Percentiles rank a stretch among this genome's conserved stretches.
Evolutionary conservation across 2,797 vertebrate genomes (phyloP).

Genomic region (Scyliorhinus canicula): DNA sequence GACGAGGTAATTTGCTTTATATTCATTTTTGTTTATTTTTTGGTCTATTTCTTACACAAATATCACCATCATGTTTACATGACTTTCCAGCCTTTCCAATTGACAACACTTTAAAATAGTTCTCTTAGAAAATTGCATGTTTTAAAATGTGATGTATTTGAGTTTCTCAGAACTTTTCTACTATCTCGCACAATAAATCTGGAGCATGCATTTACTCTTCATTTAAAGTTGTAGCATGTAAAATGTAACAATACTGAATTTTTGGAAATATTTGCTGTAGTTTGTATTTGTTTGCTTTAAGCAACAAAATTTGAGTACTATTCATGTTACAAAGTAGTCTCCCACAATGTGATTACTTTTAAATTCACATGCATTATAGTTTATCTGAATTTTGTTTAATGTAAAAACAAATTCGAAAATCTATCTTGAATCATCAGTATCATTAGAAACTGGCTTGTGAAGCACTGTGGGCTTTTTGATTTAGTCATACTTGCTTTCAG

Average conservation of each 20-base stretch:
- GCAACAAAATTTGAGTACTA: not conserved
- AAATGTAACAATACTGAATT: not conserved
- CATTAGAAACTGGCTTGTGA: not conserved
- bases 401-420: not conserved
- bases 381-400: not conserved
- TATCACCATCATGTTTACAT: not conserved
- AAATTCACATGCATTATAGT: not conserved
- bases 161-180: not conserved
- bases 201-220: not conserved
- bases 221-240: not conserved
- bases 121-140: not conserved
- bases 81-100: not conserved
- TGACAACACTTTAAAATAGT: not conserved
- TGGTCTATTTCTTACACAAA: not conserved
- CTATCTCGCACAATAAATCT: not conserved
- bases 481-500: not conserved
- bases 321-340: not conserved
- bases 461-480: not conserved
- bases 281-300: not conserved
- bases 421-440: not conserved
- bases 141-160: not conserved
- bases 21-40: conserved; percentile 10
- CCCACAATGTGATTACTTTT: not conserved
- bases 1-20: conserved; percentile 75
- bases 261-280: not conserved